Conservation (phyloP, 2,797 vertebrate species). For the Pangasius djambal region DNA sequence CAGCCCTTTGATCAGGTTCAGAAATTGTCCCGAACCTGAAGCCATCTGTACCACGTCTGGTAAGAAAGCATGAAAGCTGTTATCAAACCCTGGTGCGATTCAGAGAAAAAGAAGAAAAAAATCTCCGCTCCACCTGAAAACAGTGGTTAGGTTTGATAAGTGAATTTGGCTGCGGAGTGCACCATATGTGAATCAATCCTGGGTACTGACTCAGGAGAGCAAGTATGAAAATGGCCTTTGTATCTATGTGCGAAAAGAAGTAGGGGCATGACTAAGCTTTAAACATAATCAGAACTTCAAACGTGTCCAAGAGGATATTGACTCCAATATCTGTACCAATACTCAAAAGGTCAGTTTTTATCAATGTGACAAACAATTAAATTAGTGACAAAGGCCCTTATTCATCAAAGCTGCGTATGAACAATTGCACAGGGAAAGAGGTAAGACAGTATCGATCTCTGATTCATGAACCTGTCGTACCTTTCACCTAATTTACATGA, state of each 20-base stretch:
- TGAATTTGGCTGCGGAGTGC: constrained; percentile 11
- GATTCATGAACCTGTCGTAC: background rate
- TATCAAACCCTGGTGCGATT: background rate
- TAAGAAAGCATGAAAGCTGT: background rate
- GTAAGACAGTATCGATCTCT: background rate
- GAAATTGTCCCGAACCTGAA: background rate
- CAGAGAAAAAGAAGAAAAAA: no score
- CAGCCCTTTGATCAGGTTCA: background rate
- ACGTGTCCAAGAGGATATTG: background rate
- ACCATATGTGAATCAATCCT: constrained; percentile 21
- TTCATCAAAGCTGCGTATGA: background rate
- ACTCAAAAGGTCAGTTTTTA: constrained; percentile 14
- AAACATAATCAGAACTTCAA: constrained; percentile 26
- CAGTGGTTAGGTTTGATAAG: background rate
- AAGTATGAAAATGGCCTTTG: constrained; percentile 25
- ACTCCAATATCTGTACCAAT: constrained; percentile 22
- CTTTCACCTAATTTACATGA: background rate
- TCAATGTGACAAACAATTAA: background rate
- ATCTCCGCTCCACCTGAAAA: background rate
- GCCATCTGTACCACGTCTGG: background rate
- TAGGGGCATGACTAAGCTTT: constrained; percentile 19
- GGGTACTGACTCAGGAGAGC: background rate
- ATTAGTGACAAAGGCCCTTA: background rate
- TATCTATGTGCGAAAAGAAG: background rate
- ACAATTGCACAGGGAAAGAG: background rate